Percentiles rank a stretch among this genome's conserved stretches.
phyloP scores from a whole-genome alignment of 37 sponge, comb jelly and placozoan species.

The Geodia barretti region DNA sequence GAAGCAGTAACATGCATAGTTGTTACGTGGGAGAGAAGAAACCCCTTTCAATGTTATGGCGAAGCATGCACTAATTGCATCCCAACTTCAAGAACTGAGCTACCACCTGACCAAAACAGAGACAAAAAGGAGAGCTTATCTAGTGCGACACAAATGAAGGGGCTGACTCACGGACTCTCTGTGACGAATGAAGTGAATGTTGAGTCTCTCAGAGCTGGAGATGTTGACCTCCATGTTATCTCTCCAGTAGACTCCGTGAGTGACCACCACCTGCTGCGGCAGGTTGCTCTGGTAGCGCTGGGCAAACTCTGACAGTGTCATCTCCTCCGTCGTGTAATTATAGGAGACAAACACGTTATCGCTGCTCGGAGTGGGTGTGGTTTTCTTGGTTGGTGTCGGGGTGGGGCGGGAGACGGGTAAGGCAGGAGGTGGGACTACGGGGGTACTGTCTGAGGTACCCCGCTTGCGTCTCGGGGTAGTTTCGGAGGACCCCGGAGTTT shows the following conservation, averaged over 20 bases:
- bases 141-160: background rate
- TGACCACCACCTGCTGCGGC: slow-evolving; percentile 24
- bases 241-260: background rate
- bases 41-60: too few relatives aligned
- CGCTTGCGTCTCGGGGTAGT: background rate
- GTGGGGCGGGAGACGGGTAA: too few relatives aligned
- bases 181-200: background rate
- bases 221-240: background rate
- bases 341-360: too few relatives aligned
- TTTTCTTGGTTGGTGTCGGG: too few relatives aligned
- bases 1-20: too few relatives aligned
- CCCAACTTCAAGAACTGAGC: too few relatives aligned
- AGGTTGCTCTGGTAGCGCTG: slow-evolving; percentile 6
- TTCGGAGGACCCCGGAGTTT: background rate
- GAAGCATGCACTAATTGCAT: too few relatives aligned
- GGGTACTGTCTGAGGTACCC: background rate
- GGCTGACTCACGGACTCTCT: background rate
- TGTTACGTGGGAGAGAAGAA: too few relatives aligned
- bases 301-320: slow-evolving; percentile 16
- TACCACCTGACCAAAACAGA: too few relatives aligned
- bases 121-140: too few relatives aligned
- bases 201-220: background rate
- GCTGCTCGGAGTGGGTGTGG: too few relatives aligned
- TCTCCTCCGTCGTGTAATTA: background rate
- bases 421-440: background rate